Evolutionary conservation across 1,140 invertebrate species (phyloP).

Genomic region (Amyelois transitella): DNA sequence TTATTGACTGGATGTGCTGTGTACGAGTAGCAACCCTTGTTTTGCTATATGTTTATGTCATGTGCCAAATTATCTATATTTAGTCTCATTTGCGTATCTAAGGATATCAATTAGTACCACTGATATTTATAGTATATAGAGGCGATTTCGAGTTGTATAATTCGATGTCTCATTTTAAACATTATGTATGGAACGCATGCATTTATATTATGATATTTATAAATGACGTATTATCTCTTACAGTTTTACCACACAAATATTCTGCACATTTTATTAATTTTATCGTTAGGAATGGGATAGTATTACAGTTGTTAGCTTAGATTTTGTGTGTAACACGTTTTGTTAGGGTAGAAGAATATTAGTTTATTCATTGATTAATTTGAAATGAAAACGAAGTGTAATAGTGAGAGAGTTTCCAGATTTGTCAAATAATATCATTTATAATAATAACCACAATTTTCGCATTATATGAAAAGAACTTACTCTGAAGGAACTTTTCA

Average conservation of each 20-base stretch:
- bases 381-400: no score
- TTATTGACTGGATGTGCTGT: constrained; percentile 7
- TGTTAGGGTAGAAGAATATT: not conserved
- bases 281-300: not conserved
- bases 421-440: no score
- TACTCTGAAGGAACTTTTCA: no score
- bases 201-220: not conserved
- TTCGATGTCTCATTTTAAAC: not conserved
- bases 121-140: not conserved
- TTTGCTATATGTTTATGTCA: constrained; percentile 8
- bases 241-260: constrained; percentile 4
- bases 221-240: not conserved
- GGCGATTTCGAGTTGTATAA: not conserved
- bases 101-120: not conserved
- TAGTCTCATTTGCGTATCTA: constrained; percentile 17
- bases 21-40: constrained; percentile 2
- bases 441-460: no score
- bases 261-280: constrained; percentile 2
- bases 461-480: no score
- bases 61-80: constrained; percentile 11
- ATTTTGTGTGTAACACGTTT: not conserved
- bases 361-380: not conserved
- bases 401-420: no score
- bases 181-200: constrained; percentile 5
- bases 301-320: not conserved